phyloP scores from a whole-genome alignment of 2,797 vertebrate species.

The Sebastiscus tertius region DNA sequence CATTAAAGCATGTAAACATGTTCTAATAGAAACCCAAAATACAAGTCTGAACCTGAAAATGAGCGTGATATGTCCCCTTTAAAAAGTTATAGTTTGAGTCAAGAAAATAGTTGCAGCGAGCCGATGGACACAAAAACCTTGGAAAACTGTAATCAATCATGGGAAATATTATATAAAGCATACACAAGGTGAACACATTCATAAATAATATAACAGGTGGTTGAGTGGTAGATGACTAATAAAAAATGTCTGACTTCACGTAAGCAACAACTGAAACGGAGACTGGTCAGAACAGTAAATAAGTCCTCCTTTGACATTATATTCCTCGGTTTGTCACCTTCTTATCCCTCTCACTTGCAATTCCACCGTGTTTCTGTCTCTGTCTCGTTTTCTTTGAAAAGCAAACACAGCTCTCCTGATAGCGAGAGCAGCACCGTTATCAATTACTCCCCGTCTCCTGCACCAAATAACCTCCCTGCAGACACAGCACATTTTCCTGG shows the following conservation, averaged over 20 bases:
- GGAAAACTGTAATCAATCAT: too few relatives aligned
- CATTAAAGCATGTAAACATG: too few relatives aligned
- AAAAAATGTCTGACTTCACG: neutral
- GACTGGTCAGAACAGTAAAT: neutral
- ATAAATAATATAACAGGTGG: too few relatives aligned
- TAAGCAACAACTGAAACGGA: neutral
- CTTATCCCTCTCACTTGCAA: constrained; percentile 6
- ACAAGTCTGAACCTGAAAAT: too few relatives aligned
- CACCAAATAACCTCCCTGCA: constrained; percentile 75
- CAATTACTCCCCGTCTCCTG: constrained; percentile 74
- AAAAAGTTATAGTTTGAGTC: too few relatives aligned
- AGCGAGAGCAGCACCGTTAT: constrained; percentile 73
- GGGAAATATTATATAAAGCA: too few relatives aligned
- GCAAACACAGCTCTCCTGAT: constrained; percentile 60
- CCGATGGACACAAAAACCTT: too few relatives aligned
- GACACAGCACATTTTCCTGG: constrained; percentile 74
- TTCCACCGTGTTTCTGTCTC: constrained; percentile 14
- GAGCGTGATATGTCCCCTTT: too few relatives aligned
- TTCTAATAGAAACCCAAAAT: too few relatives aligned
- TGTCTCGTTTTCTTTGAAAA: constrained; percentile 46
- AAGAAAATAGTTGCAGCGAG: too few relatives aligned
- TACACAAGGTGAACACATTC: too few relatives aligned
- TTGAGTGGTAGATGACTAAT: neutral
- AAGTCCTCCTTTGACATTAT: neutral
- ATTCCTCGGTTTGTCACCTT: neutral